phyloP scores from a whole-genome alignment of 2,113 vertebrate species.

The Serilophus lunatus region DNA sequence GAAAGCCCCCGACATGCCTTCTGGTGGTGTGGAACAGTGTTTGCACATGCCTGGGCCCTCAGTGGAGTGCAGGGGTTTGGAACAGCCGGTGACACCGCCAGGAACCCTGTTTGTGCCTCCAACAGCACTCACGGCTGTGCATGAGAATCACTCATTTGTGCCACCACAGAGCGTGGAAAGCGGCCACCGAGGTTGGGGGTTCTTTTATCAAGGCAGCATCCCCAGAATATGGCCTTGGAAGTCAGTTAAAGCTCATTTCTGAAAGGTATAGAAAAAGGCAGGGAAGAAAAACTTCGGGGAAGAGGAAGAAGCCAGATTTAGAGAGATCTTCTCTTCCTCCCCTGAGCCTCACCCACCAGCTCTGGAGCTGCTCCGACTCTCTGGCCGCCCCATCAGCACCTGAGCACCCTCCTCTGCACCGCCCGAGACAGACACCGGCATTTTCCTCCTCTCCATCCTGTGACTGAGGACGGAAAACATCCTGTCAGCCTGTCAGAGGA shows the following conservation, averaged over 20 bases:
- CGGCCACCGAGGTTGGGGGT: not conserved
- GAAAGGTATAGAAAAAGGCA: not conserved
- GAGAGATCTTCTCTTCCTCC: not conserved
- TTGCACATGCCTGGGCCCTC: not conserved
- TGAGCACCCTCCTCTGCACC: not conserved
- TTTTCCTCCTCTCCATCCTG: not conserved
- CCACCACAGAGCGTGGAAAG: constrained; percentile 24
- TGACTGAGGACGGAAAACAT: accelerated
- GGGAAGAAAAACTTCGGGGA: not conserved
- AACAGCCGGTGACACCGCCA: constrained; percentile 37
- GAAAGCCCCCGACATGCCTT: not conserved
- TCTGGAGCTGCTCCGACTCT: too few species aligned
- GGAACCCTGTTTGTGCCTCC: constrained; percentile 33
- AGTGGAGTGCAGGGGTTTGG: not conserved
- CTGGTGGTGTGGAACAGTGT: accelerated
- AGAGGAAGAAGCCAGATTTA: not conserved
- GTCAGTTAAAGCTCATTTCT: not conserved
- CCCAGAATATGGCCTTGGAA: constrained; percentile 24
- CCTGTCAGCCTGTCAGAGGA: not conserved
- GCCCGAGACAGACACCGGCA: accelerated
- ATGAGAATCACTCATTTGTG: not conserved
- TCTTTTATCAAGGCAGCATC: not conserved
- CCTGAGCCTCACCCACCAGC: accelerated
- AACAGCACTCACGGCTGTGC: constrained; percentile 28
- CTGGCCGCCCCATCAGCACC: accelerated